phyloP scores from a whole-genome alignment of 92 coral and sea anemone genomes.

The Umimayanthus chanpuru region DNA sequence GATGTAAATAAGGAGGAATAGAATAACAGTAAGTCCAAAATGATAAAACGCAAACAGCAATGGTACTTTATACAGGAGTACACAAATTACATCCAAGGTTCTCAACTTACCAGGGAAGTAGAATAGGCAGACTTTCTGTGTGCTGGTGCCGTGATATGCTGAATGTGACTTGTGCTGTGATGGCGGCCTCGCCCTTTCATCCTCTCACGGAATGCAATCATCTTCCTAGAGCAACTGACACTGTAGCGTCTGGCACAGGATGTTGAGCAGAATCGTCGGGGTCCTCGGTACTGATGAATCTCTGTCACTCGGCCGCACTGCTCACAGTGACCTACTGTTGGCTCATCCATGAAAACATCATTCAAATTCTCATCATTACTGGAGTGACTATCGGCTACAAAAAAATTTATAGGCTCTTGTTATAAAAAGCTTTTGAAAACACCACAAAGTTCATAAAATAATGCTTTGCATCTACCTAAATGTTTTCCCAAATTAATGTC shows the following conservation, averaged over 20 bases:
- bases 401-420: neutral
- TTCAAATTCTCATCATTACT: constrained; percentile 83
- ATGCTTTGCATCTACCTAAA: no score
- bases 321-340: constrained; percentile 76
- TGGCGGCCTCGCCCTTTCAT: constrained; percentile 71
- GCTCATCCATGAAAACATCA: constrained; percentile 75
- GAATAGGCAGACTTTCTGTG: constrained; percentile 65
- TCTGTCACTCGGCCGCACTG: constrained; percentile 87
- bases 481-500: no score
- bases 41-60: neutral
- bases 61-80: neutral
- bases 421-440: neutral
- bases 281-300: constrained; percentile 79
- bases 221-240: constrained; percentile 92
- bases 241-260: constrained; percentile 96
- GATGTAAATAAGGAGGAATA: no score
- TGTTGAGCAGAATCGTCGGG: constrained; percentile 92
- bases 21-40: neutral
- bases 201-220: constrained; percentile 82
- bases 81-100: neutral
- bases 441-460: neutral
- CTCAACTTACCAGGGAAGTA: constrained; percentile 56
- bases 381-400: constrained; percentile 69
- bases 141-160: constrained; percentile 33
- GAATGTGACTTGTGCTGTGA: constrained; percentile 58